A percentile compares a stretch with the other conserved stretches of the same genome.
Conservation (phyloP, 1,140 invertebrate genomes). For the Pissodes strobi region DNA sequence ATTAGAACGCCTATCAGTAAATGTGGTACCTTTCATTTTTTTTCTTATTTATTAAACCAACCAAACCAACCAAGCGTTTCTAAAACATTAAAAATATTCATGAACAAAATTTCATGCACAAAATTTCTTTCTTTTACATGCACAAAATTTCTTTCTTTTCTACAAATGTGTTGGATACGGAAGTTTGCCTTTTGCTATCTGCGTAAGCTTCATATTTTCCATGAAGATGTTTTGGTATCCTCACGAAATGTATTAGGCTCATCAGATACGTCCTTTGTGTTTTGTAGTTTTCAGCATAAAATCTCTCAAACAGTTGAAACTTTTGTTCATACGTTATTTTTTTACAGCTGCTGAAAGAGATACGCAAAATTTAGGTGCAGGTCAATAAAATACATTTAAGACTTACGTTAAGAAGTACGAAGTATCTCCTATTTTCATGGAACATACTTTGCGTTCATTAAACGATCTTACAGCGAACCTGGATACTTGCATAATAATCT, state of each 20-base stretch:
- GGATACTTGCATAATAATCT: no score
- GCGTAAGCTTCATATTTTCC: constrained; percentile 1
- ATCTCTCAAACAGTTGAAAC: constrained; percentile 4
- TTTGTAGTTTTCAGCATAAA: constrained; percentile 15
- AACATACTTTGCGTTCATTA: no score
- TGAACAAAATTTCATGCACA: no score
- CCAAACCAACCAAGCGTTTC: constrained; percentile 9
- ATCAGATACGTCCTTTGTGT: constrained; percentile 11
- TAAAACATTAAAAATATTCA: constrained; percentile 13
- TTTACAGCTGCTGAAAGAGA: not conserved
- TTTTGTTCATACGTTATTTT: constrained; percentile 7
- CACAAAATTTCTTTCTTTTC: constrained; percentile 12
- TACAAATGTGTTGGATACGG: no score
- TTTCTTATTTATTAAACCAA: constrained; percentile 15
- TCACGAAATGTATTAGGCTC: not conserved
- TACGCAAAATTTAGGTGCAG: not conserved
- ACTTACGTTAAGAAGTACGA: no score
- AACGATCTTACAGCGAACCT: no score
- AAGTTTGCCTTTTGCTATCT: constrained; percentile 12
- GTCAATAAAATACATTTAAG: no score
- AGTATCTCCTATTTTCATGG: no score
- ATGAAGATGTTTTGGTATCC: not conserved
- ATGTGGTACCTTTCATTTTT: not conserved
- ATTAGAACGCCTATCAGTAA: constrained; percentile 1
- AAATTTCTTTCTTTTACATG: constrained; percentile 18